Evolutionary conservation across 2,888 invertebrate genomes (phyloP), one percentile per base, ranked within the genome.

Genomic region (Urechis unicinctus): DNA sequence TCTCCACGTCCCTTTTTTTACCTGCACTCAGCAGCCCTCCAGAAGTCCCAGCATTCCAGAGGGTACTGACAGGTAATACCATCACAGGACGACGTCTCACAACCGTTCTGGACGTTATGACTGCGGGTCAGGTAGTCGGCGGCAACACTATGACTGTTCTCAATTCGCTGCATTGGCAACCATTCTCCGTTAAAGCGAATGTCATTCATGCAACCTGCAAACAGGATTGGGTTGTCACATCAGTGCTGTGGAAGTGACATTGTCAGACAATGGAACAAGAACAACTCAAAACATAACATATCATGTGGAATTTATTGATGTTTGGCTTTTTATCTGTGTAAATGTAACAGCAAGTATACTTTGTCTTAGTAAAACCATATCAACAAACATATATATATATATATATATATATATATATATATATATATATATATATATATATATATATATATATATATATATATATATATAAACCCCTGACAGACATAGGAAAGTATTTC

Each of bases 21-120:
- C 65, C 55, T 53, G 91, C 96, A 97, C 79, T 95, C 94, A 71
- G 94, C 94, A 80, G 93, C 90, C 79, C 96, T 95, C 96, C 96
- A 97, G 21, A 94, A 84, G 79, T 97, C 95, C 59, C 92, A 88
- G 79, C 96, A 97, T 70, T 92, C 91, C 24, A 95, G 93, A 3
- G 94, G 93, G 70, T 55, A 26, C 28, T 47, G 29, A 53, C 60
- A 61, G 25, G 44, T 50, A 21, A 52, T 44, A 44, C 30, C 24
- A 4, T 45, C 31, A 50, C 65, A 65, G 25, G 56, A 55, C 24
- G 52, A 51, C 22, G 57, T 53, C 24, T 50, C 31, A 46, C 68
- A 68, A 42, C 62, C 60, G 28, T 65, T 58, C n/a, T 46, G 29
- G 21, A 66, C 46, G 28, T 61, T 53, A 17, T 56, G 53, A 56